These are phyloP conservation scores for Ondatra zibethicus DNA, from an alignment of 2,113 vertebrate genomes.

Conservation along the genomic window DNA sequence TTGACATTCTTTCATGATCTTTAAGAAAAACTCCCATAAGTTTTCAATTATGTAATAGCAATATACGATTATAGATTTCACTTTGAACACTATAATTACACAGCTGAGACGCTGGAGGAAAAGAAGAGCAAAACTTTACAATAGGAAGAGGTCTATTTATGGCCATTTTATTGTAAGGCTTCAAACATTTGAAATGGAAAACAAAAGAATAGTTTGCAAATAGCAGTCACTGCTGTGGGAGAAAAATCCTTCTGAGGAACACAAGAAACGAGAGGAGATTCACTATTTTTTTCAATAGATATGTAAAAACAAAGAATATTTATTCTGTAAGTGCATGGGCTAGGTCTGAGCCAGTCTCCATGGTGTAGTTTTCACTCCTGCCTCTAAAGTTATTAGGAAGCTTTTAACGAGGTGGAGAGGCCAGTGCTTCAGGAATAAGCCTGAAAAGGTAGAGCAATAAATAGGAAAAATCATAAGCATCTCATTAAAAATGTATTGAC, in stretches of 20 bases:
- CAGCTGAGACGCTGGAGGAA: constrained; percentile 33
- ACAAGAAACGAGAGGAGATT: neutral
- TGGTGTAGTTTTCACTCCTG: neutral
- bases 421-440: neutral
- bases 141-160: constrained; percentile 26
- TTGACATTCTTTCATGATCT: constrained; percentile 63
- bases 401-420: constrained; percentile 49
- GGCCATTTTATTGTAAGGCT: constrained; percentile 34
- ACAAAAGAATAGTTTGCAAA: constrained; percentile 54
- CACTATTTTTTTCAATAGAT: neutral
- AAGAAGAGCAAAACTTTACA: constrained; percentile 54
- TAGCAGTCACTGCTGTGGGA: neutral
- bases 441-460: neutral
- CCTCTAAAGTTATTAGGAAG: constrained; percentile 15
- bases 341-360: neutral
- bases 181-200: constrained; percentile 56
- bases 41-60: constrained; percentile 50
- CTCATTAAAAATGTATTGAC: constrained; percentile 35
- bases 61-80: constrained; percentile 60
- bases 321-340: neutral
- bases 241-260: neutral
- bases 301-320: constrained; percentile 27
- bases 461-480: neutral
- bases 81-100: constrained; percentile 58
- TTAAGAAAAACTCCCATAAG: constrained; percentile 61